Evolutionary conservation across 2,797 vertebrate genomes (phyloP).

Genomic region (Bucorvus abyssinicus): DNA sequence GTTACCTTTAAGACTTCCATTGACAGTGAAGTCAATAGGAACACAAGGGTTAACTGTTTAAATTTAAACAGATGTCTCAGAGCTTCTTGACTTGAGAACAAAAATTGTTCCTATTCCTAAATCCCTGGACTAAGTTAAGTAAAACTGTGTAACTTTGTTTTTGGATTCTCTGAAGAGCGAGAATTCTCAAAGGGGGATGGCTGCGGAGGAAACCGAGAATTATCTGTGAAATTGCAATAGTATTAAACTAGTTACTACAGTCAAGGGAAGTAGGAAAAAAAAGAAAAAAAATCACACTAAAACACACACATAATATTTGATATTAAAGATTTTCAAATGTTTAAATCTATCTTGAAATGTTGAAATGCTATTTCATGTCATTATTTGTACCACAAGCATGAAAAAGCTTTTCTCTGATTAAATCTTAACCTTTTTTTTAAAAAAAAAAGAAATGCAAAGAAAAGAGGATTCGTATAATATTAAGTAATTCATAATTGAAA

Average conservation of each 20-base stretch:
- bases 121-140: not conserved
- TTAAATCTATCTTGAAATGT: not conserved
- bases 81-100: not conserved
- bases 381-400: not conserved
- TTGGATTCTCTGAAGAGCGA: not conserved
- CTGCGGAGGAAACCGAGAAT: not conserved
- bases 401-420: not conserved
- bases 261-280: not conserved
- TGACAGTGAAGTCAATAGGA: slow-evolving; percentile 9
- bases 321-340: not conserved
- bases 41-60: slow-evolving; percentile 49
- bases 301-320: not conserved
- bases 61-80: slow-evolving; percentile 30
- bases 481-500: not conserved
- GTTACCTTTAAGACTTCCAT: slow-evolving; percentile 32
- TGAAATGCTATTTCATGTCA: not conserved
- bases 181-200: not conserved
- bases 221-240: not conserved
- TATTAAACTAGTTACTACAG: not conserved
- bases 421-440: not conserved
- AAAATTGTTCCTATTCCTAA: not conserved
- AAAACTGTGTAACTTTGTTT: not conserved
- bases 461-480: not conserved
- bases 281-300: not conserved
- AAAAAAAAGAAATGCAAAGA: not conserved